Conservation (phyloP, 1,140 invertebrate genomes). For the Thaumatotibia leucotreta region DNA sequence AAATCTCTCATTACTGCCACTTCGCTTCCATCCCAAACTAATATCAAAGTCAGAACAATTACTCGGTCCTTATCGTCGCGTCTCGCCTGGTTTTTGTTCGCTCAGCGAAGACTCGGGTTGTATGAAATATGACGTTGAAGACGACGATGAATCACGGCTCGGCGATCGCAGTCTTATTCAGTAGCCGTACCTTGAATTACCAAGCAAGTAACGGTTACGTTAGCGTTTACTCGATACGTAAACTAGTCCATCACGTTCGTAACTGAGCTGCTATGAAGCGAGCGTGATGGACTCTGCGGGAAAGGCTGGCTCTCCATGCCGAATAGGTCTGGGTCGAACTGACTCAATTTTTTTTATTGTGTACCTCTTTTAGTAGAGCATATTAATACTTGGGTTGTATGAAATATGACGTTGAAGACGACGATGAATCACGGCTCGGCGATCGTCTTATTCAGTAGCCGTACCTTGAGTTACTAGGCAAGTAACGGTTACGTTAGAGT, state of each 20-base stretch:
- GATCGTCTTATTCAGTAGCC: not conserved
- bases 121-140: conserved; percentile 51
- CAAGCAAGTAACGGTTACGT: too few species aligned
- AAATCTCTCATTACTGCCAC: not conserved
- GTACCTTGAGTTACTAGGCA: too few species aligned
- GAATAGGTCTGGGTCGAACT: too few species aligned
- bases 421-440: conserved; percentile 44
- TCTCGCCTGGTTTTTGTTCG: conserved; percentile 40
- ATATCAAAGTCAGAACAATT: conserved; percentile 38
- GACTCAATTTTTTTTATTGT: too few species aligned
- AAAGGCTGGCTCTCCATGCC: too few species aligned
- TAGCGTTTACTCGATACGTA: too few species aligned
- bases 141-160: conserved; percentile 46
- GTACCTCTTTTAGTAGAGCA: too few species aligned
- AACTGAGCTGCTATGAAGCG: too few species aligned
- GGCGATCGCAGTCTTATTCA: conserved; percentile 11
- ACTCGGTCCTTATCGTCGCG: conserved; percentile 31
- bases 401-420: conserved; percentile 50
- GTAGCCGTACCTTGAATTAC: too few species aligned
- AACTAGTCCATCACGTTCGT: too few species aligned
- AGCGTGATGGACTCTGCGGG: too few species aligned
- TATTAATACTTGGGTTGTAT: conserved; percentile 22
- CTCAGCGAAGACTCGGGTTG: conserved; percentile 7
- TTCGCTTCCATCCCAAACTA: not conserved
- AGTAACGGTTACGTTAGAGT: too few species aligned